phyloP scores from a whole-genome alignment of 2,888 invertebrate genomes.

The Oegoconia quadripuncta region DNA sequence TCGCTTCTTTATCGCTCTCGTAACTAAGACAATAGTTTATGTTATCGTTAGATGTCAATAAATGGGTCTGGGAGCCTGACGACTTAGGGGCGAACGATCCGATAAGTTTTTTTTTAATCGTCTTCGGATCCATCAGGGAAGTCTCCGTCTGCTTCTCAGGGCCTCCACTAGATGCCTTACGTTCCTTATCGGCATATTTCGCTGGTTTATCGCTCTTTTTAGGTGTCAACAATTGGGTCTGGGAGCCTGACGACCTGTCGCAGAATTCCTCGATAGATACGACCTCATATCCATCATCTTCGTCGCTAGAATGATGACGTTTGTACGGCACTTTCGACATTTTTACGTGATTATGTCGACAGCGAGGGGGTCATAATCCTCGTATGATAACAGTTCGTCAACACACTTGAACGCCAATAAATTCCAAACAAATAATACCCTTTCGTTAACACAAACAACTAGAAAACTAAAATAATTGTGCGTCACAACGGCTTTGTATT shows the following conservation, averaged over 20 bases:
- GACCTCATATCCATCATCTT: conserved; percentile 70
- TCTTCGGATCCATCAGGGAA: conserved; percentile 56
- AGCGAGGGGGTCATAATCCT: conserved; percentile 16
- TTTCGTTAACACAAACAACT: too few species aligned
- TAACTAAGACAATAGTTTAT: conserved; percentile 73
- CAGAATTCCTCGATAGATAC: conserved; percentile 81
- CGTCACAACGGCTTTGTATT: too few species aligned
- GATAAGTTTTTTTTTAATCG: conserved; percentile 40
- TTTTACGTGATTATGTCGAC: conserved; percentile 20
- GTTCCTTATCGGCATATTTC: conserved; percentile 45
- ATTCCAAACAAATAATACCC: too few species aligned
- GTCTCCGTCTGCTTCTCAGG: conserved; percentile 59
- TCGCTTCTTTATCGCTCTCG: conserved; percentile 54
- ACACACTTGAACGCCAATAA: too few species aligned
- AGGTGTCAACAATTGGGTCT: conserved; percentile 76
- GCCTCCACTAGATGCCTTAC: conserved; percentile 53
- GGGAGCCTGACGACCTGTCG: conserved; percentile 71
- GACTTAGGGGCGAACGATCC: conserved; percentile 61
- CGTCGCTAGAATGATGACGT: conserved; percentile 56
- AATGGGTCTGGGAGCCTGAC: conserved; percentile 71
- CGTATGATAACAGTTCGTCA: not conserved
- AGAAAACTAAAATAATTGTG: too few species aligned
- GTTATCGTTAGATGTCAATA: conserved; percentile 74
- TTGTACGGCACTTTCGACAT: conserved; percentile 75
- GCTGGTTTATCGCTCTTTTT: conserved; percentile 61